Conservation (phyloP, 2,888 invertebrate species). For the Pomacea canaliculata region DNA sequence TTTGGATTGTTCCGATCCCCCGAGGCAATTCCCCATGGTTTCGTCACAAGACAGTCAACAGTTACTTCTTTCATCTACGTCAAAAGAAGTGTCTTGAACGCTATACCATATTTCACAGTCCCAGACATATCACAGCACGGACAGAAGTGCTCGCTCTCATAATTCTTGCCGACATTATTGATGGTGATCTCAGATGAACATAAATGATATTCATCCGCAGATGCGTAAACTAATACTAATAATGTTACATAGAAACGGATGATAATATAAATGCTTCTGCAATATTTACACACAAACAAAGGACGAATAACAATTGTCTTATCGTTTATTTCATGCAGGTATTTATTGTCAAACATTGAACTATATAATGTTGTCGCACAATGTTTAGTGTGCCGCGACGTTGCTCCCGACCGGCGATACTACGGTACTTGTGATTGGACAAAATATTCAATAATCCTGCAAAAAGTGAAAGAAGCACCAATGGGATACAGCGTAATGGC, state of each 20-base stretch:
- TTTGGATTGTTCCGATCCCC: constrained; percentile 36
- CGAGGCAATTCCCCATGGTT: constrained; percentile 43
- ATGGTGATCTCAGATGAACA: constrained; percentile 20
- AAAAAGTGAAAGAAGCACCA: background rate
- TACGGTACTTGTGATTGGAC: constrained; percentile 9
- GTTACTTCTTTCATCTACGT: background rate
- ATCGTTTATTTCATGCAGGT: too few species aligned
- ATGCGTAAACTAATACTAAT: too few species aligned
- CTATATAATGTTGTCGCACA: too few species aligned
- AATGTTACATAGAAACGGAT: too few species aligned
- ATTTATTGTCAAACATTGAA: too few species aligned
- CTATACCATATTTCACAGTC: background rate
- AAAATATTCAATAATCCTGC: constrained; percentile 8
- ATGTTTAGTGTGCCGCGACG: background rate
- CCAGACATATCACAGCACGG: background rate
- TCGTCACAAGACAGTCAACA: background rate
- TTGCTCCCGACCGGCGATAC: background rate
- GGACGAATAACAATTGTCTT: too few species aligned
- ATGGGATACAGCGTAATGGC: background rate
- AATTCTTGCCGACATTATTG: constrained; percentile 26
- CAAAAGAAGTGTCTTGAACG: background rate
- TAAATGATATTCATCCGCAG: constrained; percentile 18
- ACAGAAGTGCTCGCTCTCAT: background rate
- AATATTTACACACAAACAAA: too few species aligned
- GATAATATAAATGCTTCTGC: too few species aligned